Percentiles rank a stretch among this genome's conserved stretches.
Evolutionary conservation across 23 tunicate genomes (phyloP).

Genomic region (Styela clava): DNA sequence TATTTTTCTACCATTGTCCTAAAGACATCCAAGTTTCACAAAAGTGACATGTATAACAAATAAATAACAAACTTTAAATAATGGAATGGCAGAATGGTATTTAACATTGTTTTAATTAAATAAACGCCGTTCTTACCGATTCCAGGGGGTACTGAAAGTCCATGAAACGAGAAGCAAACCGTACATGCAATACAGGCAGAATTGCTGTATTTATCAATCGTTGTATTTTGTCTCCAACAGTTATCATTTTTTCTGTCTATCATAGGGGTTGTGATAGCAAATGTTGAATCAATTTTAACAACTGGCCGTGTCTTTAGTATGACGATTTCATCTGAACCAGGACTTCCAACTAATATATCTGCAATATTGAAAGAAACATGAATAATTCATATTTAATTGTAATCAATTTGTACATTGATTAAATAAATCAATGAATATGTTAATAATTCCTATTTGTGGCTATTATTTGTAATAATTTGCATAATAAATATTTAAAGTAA

Average conservation of each 20-base stretch:
- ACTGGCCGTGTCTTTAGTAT: slow-evolving; percentile 60
- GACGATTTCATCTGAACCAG: slow-evolving; percentile 39
- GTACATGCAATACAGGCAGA: slow-evolving; percentile 43
- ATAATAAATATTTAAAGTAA: not conserved
- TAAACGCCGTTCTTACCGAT: slow-evolving; percentile 54
- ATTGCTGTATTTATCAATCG: not conserved
- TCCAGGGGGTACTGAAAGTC: slow-evolving; percentile 16
- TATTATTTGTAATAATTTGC: not conserved
- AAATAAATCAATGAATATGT: not conserved
- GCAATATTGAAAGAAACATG: not conserved
- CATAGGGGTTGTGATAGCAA: not conserved
- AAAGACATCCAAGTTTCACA: too few species aligned
- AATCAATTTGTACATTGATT: not conserved
- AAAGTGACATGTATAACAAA: too few species aligned
- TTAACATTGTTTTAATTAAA: too few species aligned
- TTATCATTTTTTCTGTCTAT: slow-evolving; percentile 26
- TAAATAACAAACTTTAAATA: too few species aligned
- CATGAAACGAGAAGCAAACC: slow-evolving; percentile 42
- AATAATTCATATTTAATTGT: too few species aligned
- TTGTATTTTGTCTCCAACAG: slow-evolving; percentile 18
- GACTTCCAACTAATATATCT: slow-evolving; percentile 64
- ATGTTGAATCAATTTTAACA: slow-evolving; percentile 23
- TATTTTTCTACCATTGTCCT: too few species aligned
- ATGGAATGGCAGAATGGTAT: too few species aligned
- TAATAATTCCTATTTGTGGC: not conserved